phyloP scores from a whole-genome alignment of 2,113 vertebrate species.

The Lycaon pictus region DNA sequence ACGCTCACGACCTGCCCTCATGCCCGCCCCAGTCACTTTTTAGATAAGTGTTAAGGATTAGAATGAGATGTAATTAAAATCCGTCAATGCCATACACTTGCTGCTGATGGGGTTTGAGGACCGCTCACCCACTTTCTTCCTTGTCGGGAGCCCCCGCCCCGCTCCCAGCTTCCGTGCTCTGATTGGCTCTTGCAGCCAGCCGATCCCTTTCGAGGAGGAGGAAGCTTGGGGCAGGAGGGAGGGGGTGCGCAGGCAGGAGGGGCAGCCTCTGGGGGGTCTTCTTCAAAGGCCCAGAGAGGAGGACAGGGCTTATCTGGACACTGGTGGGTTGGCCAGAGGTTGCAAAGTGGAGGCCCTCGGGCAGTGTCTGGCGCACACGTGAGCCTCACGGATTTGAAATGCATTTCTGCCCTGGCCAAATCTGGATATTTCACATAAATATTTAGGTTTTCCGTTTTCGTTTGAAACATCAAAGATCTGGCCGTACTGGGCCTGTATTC shows the following conservation, averaged over 20 bases:
- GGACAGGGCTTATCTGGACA: neutral
- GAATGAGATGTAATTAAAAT: constrained; percentile 88
- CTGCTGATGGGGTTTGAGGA: constrained; percentile 37
- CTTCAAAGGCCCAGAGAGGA: neutral
- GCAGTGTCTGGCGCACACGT: neutral
- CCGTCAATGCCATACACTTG: constrained; percentile 78
- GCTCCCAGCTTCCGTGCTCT: neutral
- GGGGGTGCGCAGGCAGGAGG: neutral
- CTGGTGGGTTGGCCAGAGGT: accelerated
- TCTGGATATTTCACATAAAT: neutral
- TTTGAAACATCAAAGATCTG: constrained; percentile 14
- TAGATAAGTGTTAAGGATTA: constrained; percentile 87
- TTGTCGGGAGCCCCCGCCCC: neutral
- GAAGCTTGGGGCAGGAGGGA: neutral
- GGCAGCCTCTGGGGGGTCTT: neutral
- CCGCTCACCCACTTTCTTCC: constrained; percentile 34
- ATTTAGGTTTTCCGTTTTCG: neutral
- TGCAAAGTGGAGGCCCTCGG: neutral
- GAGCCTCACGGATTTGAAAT: neutral
- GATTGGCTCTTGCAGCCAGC: neutral
- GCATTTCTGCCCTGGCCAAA: neutral
- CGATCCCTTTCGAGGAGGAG: neutral
- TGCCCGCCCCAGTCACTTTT: constrained; percentile 82
- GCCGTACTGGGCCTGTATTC: neutral
- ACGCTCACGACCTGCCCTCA: constrained; percentile 18